Evolutionary conservation across 2,797 vertebrate species (phyloP), one percentile per base, ranked within the genome.

Genomic region (Ispidina picta): DNA sequence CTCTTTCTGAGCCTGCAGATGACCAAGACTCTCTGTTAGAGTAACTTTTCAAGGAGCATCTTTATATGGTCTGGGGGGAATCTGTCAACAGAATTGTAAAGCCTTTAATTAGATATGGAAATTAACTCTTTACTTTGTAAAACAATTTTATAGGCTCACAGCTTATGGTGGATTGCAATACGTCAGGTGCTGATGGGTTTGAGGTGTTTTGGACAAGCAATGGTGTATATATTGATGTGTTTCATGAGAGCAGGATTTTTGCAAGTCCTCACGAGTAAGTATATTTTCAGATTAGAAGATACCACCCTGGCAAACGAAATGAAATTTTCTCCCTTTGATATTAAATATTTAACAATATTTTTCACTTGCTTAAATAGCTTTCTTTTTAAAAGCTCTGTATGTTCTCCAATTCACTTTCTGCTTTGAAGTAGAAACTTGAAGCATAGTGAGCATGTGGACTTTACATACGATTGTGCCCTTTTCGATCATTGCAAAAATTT

Each of bases 141-240:
- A 65, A 82, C 33, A 23, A 90, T 93, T 87, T 94, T 89, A 3
- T 71, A 96, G 95, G 96, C 41, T 93, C 96, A 65, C 35, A 69
- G 63, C 44, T 96, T 81, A 75, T 88, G 59, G 90, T 96, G 89
- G 96, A 96, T 92, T 96, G 96, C 93, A 96, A 95, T 80, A 89
- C 94, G 62, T 94, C 96, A 66, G 96, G 96, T 59, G 93, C 95
- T 76, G 83, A 93, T 66, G 79, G 55, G 48, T 94, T 74, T 83
- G 77, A 93, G 12, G 94, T 96, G 74, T 95, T 91, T 56, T 96
- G 96, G 96, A 96, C 77, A 78, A 75, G 83, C 80, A 92, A 85
- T 1, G 59, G 74, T 75, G 62, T 69, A 15, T 71, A 88, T 85
- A 86, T 90, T 85, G 83, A 90, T 87, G 35, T 68, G 31, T 89